Evolutionary conservation across 2,797 vertebrate species (phyloP), one percentile per base, ranked within the genome.

Genomic region (Manis crassicaudata): DNA sequence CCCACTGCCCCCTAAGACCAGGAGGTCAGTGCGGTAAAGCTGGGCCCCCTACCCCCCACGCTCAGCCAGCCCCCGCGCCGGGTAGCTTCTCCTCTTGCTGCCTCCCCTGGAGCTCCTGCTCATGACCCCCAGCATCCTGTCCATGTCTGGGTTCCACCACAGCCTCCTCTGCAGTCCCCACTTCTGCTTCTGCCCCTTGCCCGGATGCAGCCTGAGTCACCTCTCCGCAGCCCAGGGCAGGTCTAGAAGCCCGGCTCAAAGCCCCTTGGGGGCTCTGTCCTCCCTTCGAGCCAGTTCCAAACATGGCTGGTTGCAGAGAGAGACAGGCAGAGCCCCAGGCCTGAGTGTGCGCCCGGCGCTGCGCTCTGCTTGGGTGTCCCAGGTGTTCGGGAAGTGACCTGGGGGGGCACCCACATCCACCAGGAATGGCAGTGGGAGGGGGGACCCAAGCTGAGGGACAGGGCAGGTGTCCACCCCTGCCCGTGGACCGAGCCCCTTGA

Each of bases 261-360:
- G 7, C 40, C 62, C 20, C 18, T 75, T 29, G 1, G 43, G 0
- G 2, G 18, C 16, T 29, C 8, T 40, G 4, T 25, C 2, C 37
- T 16, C 40, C n/a, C 16, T 63, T 29, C 2, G 17, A 29, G 46
- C 46, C 46, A 46, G 12, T 46, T 46, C 46, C 46, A 46, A 46
- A 12, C 46, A 11, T 11, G 46, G 46, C 46, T 46, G 46, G 46
- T 46, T 46, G 46, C 46, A 10, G 35, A 40, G n/a, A 60, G 46
- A 54, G 46, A 32, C n/a, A 29, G 21, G 35, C 68, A 58, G 77
- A 73, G 21, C 23, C 29, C 52, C 72, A 35, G 58, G 88, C 72
- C 17, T 54, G 5, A 29, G 3, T 10, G 16, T 8, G 43, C 0
- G 3, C 18, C 70, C 52, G 0, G 2, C 0, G 23, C 32, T 11